Base-by-base conservation (phyloP, 2,113 vertebrate genomes). In the Chroicocephalus ridibundus region DNA sequence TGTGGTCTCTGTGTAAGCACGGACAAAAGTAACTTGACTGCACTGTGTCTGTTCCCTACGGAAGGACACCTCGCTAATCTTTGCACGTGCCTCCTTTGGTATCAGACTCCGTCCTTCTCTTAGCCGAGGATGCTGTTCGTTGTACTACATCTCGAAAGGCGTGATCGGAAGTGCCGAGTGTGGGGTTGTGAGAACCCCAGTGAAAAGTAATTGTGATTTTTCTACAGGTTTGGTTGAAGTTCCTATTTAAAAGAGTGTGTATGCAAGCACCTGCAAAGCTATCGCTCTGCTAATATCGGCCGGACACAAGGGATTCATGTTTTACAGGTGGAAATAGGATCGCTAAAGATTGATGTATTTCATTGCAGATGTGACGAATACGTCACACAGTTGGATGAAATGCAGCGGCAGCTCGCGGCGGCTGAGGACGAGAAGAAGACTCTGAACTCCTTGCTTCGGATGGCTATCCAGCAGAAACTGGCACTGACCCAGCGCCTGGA, bases 381-480 rank as follows among this genome's bases (percentile, higher is more conserved):
- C 7, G 99, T 99, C 88, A 99, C 98, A 4, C 99, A 99, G 98
- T 97, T 99, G 97, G 99, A 99, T 10, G 99, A 99, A 97, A 99
- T 99, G 99, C 99, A 99, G 98, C 97, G 99, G 93, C 99, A 99
- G 96, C 98, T 99, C 38, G 98, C 99, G 2, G 99, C 99, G 1
- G 99, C 99, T 0, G 99, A 99, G 98, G 99, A 99, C 4, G 99
- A 99, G 97, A 99, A 99, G 99, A 99, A 99, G 98, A 99, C 99
- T 4, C 98, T 99, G 62, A 99, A 99, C 97, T 99, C 99, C 2
- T 97, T 99, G 96, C 98, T 99, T 68, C 99, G 99, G 15, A 99
- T 99, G 99, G 99, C 99, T 49, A 99, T 99, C 97, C 99, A 99
- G 98, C 99, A 99, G 99, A 99, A 99, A 97, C 98, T 99, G 96